Evolutionary conservation across 2,113 vertebrate genomes (phyloP).

Genomic region (Notarius lentiginosus): DNA sequence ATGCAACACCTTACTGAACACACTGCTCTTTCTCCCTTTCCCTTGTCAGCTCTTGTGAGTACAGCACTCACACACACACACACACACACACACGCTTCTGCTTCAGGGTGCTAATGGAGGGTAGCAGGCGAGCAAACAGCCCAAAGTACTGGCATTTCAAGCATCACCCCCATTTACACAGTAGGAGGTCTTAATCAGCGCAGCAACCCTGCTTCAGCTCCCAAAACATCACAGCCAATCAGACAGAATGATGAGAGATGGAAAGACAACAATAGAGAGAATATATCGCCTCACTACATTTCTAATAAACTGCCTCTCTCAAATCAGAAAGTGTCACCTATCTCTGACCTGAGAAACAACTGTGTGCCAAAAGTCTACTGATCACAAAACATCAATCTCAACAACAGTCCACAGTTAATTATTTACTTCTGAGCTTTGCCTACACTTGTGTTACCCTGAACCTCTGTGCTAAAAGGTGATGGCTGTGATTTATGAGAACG

Average conservation of each 20-base stretch:
- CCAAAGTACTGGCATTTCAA: conserved; percentile 71
- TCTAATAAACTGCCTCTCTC: conserved; percentile 62
- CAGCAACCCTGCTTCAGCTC: neutral
- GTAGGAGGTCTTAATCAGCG: conserved; percentile 76
- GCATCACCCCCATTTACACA: conserved; percentile 80
- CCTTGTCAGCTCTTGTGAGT: conserved; percentile 68
- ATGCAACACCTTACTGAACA: conserved; percentile 60
- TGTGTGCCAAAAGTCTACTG: conserved; percentile 81
- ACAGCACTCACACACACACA: conserved; percentile 50
- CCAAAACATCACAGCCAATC: conserved; percentile 75
- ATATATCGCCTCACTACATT: conserved; percentile 74
- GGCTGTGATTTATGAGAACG: conserved; percentile 89
- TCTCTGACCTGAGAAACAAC: conserved; percentile 80
- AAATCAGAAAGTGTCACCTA: conserved; percentile 73
- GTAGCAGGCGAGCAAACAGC: conserved; percentile 74
- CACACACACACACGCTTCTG: conserved; percentile 62
- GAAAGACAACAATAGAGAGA: conserved; percentile 62
- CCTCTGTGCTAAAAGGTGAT: neutral
- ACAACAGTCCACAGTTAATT: conserved; percentile 87
- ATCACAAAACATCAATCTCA: conserved; percentile 89
- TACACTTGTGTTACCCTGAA: conserved; percentile 57
- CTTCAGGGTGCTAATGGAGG: conserved; percentile 77
- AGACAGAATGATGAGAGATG: conserved; percentile 51
- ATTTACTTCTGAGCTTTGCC: conserved; percentile 97
- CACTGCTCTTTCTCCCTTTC: conserved; percentile 64